phyloP scores from a whole-genome alignment of 2,113 vertebrate genomes.

The Nyctibius bracteatus region DNA sequence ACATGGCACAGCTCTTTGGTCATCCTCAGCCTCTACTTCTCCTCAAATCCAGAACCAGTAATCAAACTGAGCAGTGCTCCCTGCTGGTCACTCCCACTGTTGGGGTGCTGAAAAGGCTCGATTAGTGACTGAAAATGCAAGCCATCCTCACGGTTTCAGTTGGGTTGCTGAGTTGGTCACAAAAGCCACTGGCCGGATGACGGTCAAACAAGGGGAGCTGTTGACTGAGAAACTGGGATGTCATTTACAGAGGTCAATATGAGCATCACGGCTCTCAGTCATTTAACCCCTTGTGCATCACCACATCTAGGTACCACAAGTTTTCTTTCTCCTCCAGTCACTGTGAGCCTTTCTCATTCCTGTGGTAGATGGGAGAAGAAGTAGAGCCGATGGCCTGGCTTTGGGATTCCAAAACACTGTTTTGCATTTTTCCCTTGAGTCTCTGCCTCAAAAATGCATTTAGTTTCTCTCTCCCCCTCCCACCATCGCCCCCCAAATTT shows the following conservation, averaged over 20 bases:
- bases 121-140: not conserved
- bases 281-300: not conserved
- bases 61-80: not conserved
- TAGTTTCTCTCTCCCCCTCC: not conserved
- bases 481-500: not conserved
- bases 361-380: conserved; percentile 28
- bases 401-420: conserved; percentile 45
- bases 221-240: conserved; percentile 12
- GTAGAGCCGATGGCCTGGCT: not conserved
- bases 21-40: conserved; percentile 49
- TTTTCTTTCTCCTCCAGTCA: not conserved
- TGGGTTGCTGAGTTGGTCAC: not conserved
- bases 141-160: not conserved
- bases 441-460: not conserved
- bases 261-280: conserved; percentile 40
- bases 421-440: not conserved
- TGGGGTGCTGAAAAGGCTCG: not conserved
- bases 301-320: not conserved
- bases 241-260: conserved; percentile 52
- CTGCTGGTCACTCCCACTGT: not conserved
- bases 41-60: conserved; percentile 53
- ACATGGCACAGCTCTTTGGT: conserved; percentile 58
- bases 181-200: not conserved
- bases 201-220: not conserved
- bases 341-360: not conserved